A percentile compares a stretch with the other conserved stretches of the same genome.
These are phyloP conservation scores for Eueides isabella DNA, from an alignment of 1,140 invertebrate species.

Conservation along the genomic window DNA sequence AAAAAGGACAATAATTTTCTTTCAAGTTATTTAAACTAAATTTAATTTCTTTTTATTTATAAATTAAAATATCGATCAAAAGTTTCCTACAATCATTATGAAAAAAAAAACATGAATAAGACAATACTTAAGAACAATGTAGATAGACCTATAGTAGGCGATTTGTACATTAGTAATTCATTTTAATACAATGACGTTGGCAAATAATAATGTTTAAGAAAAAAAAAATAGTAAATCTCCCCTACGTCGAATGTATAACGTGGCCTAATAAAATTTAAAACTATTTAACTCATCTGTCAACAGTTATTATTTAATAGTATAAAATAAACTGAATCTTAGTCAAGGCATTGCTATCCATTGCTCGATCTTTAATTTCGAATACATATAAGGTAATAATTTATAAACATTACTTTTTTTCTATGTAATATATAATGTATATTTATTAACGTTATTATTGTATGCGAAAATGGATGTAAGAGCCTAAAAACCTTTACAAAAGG, in stretches of 20 bases:
- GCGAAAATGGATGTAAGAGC: neutral
- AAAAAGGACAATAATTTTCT: neutral
- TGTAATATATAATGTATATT: neutral
- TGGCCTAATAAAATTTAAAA: neutral
- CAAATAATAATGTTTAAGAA: neutral
- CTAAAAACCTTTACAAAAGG: neutral
- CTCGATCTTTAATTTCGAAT: neutral
- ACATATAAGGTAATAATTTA: neutral
- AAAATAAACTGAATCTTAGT: neutral
- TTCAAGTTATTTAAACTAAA: neutral
- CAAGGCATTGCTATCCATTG: neutral
- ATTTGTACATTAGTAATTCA: neutral
- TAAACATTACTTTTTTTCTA: neutral
- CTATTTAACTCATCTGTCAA: neutral
- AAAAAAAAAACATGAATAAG: constrained; percentile 8
- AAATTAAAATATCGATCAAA: neutral
- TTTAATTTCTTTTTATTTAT: neutral
- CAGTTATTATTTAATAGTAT: neutral
- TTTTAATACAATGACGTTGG: neutral
- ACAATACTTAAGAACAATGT: constrained; percentile 12
- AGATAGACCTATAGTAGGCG: neutral
- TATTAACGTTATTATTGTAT: neutral
- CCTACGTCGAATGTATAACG: neutral
- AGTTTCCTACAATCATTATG: neutral
- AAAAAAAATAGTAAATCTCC: neutral